Conservation (phyloP, 2,113 vertebrate species). For the Microcebus jonahi region DNA sequence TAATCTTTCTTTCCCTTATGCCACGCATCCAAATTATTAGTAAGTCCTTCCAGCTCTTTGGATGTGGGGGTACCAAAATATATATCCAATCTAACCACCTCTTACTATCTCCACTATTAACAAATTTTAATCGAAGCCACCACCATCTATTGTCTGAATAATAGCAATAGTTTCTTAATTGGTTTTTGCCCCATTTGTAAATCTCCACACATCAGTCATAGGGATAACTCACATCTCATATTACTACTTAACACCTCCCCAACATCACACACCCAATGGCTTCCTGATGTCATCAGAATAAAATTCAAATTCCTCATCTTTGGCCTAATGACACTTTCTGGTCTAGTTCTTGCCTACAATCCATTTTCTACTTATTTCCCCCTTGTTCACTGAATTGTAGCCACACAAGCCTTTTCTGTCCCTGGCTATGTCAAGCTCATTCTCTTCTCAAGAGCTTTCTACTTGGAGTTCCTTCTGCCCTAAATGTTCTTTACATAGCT, state of each 20-base stretch:
- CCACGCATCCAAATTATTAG: not conserved
- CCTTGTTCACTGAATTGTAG: not conserved
- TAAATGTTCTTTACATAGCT: not conserved
- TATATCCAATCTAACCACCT: not conserved
- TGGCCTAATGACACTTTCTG: not conserved
- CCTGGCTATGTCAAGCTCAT: not conserved
- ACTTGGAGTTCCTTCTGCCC: not conserved
- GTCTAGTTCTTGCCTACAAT: not conserved
- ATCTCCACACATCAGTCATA: not conserved
- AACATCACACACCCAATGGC: not conserved
- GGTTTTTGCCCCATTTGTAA: not conserved
- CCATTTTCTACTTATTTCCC: not conserved
- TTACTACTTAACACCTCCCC: not conserved
- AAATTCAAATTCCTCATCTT: constrained; percentile 14
- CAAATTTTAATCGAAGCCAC: not conserved
- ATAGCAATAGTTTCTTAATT: not conserved
- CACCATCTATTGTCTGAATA: not conserved
- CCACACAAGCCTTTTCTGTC: not conserved
- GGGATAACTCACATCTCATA: not conserved
- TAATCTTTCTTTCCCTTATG: not conserved
- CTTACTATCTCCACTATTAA: not conserved
- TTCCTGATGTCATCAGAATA: not conserved
- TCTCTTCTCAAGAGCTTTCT: not conserved
- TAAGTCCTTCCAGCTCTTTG: not conserved
- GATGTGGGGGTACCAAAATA: not conserved